phyloP scores from a whole-genome alignment of 2,113 vertebrate genomes.

The Muscicapa adusta region DNA sequence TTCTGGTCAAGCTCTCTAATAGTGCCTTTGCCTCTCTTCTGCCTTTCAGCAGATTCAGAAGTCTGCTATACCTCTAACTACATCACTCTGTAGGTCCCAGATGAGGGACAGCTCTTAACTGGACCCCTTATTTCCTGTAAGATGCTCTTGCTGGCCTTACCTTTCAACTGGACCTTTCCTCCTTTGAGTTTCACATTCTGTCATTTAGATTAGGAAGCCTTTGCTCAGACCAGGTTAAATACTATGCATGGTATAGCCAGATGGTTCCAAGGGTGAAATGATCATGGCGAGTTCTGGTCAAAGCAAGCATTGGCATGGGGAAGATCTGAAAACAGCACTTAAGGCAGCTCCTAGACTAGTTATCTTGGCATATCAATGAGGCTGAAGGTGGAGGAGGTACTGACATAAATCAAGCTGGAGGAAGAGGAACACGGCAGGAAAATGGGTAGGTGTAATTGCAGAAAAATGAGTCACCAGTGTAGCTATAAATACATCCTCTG shows the following conservation, averaged over 20 bases:
- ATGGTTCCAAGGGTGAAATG: neutral
- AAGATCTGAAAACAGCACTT: neutral
- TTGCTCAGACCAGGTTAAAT: neutral
- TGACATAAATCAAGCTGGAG: neutral
- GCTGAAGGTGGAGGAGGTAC: constrained; percentile 3
- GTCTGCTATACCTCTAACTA: neutral
- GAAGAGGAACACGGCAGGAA: constrained; percentile 6
- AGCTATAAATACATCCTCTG: constrained; percentile 32
- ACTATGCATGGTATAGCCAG: neutral
- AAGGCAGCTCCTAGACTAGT: neutral
- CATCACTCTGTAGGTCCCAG: neutral
- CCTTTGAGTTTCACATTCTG: neutral
- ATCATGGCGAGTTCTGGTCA: neutral
- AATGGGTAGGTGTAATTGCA: constrained; percentile 45
- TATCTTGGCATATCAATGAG: constrained; percentile 13
- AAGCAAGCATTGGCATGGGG: neutral
- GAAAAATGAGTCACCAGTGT: constrained; percentile 32
- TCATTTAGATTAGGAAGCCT: neutral
- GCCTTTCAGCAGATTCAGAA: neutral
- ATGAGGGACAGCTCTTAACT: neutral
- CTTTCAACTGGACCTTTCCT: neutral
- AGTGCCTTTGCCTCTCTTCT: neutral
- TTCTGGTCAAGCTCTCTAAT: neutral
- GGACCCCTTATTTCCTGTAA: neutral
- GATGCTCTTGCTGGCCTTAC: neutral